These are phyloP conservation scores for Lasioglossum figueresi DNA, from an alignment of 2,888 invertebrate genomes.

Conservation along the genomic window DNA sequence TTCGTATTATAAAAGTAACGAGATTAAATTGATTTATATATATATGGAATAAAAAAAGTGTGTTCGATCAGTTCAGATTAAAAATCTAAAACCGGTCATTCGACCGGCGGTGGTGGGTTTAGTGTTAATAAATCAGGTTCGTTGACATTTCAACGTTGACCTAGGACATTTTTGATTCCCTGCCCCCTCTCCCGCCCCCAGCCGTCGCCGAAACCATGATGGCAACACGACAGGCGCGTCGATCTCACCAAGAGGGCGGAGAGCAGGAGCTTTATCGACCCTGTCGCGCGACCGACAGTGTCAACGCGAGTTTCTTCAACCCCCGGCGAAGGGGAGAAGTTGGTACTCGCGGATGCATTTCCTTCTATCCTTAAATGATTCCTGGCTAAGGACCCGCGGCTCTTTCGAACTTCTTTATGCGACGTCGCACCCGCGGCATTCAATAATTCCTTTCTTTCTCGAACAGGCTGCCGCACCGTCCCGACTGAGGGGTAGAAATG, in stretches of 20 bases:
- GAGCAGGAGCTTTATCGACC: conserved; percentile 47
- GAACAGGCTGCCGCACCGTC: not conserved
- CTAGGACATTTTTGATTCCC: not conserved
- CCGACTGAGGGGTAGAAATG: conserved; percentile 10
- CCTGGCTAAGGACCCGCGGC: conserved; percentile 38
- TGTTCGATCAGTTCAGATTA: too few relatives aligned
- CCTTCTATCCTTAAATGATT: conserved; percentile 48
- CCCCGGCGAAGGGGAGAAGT: conserved; percentile 25
- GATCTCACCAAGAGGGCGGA: not conserved
- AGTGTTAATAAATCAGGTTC: too few relatives aligned
- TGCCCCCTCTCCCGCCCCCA: not conserved
- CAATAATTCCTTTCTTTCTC: conserved; percentile 51
- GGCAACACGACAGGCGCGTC: not conserved
- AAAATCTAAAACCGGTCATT: too few relatives aligned
- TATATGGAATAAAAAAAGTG: too few relatives aligned
- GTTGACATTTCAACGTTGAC: too few relatives aligned
- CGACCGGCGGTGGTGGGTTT: too few relatives aligned
- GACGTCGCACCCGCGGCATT: conserved; percentile 51
- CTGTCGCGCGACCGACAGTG: conserved; percentile 17
- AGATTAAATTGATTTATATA: too few relatives aligned
- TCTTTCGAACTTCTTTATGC: conserved; percentile 54
- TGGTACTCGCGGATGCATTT: conserved; percentile 45
- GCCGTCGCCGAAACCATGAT: not conserved
- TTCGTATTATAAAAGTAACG: too few relatives aligned
- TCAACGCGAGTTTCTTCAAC: conserved; percentile 26